Base-by-base conservation (phyloP, 2,888 invertebrate species). In the Leptogaster cylindrica region DNA sequence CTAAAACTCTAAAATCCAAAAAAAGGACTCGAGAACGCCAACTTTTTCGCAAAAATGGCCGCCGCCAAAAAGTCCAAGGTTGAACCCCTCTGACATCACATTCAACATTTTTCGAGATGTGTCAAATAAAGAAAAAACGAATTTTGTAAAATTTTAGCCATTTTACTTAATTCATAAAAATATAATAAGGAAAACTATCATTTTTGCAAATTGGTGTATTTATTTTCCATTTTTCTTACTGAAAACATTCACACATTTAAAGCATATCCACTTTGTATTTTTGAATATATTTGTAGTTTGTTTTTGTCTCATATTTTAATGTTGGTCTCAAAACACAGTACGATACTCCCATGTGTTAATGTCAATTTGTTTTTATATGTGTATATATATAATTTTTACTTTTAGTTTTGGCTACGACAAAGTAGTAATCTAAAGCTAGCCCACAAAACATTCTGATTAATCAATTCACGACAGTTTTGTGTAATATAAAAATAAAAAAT, bases 261-360 rank as follows among this genome's bases (percentile, higher is more conserved):
- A 61, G 61, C 61, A 61, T 28, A 44, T 61, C 28, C 61, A 48
- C n/a, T 41, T 44, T 44, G 44, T 61, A 33, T 36, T 55, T 61
- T 58, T 39, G 18, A 61, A 44, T 41, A 44, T 61, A 44, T 61
- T 41, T 61, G n/a, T n/a, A n/a, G n/a, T n/a, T n/a, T n/a, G n/a
- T n/a, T n/a, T n/a, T n/a, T n/a, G n/a, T n/a, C n/a, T n/a, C n/a
- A 44, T 41, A 16, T 44, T 46, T 41, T 14, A 55, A 28, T 10
- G 10, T 61, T 61, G 61, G 61, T 61, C 61, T 61, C 61, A n/a
- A 61, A 61, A 61, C 61, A 61, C 44, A 44, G 41, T 61, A 44
- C 58, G 25, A 58, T 27, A 28, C 36, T 44, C 18, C 16, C 23
- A 41, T 58, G 44, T 61, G n/a, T n/a, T n/a, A n/a, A n/a, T n/a